These are phyloP conservation scores for Cyanocitta stelleri DNA, from an alignment of 2,113 vertebrate species.

Conservation along the genomic window DNA sequence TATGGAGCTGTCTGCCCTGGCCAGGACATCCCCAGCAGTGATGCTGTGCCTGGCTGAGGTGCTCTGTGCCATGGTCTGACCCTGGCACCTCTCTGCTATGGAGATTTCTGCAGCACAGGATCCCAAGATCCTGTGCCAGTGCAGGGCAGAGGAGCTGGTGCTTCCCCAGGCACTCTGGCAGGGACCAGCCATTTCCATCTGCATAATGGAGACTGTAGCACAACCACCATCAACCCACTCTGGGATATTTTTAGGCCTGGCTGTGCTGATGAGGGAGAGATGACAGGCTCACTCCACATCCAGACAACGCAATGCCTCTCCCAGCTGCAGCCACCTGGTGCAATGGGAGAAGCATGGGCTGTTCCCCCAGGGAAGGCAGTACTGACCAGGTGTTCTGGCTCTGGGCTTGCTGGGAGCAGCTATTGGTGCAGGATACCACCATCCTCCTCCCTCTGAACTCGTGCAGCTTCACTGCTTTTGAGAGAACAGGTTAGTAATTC, in stretches of 20 bases:
- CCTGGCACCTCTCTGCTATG: fast-evolving
- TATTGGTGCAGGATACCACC: background rate
- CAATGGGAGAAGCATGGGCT: background rate
- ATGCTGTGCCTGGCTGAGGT: background rate
- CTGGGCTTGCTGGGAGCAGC: background rate
- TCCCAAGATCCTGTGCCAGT: background rate
- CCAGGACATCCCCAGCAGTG: background rate
- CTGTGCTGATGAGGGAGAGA: background rate
- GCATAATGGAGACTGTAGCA: background rate
- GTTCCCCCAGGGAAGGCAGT: background rate
- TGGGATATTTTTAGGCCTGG: constrained; percentile 40
- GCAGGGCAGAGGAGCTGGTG: background rate
- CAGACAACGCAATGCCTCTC: background rate
- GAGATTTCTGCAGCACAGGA: background rate
- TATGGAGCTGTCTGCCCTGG: background rate
- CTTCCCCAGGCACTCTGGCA: background rate
- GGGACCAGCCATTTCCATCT: background rate
- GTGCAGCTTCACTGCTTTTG: background rate
- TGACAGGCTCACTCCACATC: background rate
- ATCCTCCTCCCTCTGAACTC: background rate
- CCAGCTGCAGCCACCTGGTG: background rate
- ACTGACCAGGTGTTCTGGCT: background rate
- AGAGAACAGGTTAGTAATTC: background rate
- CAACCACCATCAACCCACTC: background rate
- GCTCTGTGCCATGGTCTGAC: background rate